Evolutionary conservation across 2,888 invertebrate genomes (phyloP), one percentile per base, ranked within the genome.

Genomic region (Folsomia manolachei): DNA sequence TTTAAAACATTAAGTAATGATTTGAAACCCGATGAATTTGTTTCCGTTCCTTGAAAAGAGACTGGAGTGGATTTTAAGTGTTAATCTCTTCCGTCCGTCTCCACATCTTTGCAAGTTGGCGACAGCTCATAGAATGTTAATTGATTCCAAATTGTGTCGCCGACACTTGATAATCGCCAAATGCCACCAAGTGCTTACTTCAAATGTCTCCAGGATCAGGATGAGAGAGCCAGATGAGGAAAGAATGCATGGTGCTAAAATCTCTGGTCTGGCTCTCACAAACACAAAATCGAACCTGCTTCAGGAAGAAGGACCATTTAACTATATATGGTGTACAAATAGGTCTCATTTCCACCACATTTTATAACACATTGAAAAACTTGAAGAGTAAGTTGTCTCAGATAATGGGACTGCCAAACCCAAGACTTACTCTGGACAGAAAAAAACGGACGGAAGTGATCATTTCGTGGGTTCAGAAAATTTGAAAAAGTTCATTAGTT

Each of bases 141-240:
- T 74, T 74, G 74, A 71, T 69, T 39, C 74, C 71, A 73, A 73
- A 73, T 74, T 74, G 73, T 69, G 25, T 71, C 27, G 68, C 52
- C 71, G 71, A 71, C 65, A 66, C 65, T 66, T 66, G 65, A 66
- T 66, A 66, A 66, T 66, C 52, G 21, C 25, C 21, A n/a, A 66
- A 66, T 66, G 52, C 52, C 65, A 66, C 52, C 56, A 56, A 56
- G 56, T 56, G 56, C 56, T 14, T 56, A 9, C 39, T 14, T 9
- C 39, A 39, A 39, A 39, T 39, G 14, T 4, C 14, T 14, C 4
- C 39, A 39, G 39, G 39, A 4, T 39, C 7, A 39, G 7, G 14
- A 39, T 14, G 39, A 39, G 39, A 14, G 39, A 9, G 39, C 56
- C 18, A 56, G 4, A 56, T 56, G 19, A 7, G 4, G 56, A 56